These are phyloP conservation scores for Typhlichthys eigenmanni DNA, from an alignment of 2,797 vertebrate genomes.

Conservation along the genomic window DNA sequence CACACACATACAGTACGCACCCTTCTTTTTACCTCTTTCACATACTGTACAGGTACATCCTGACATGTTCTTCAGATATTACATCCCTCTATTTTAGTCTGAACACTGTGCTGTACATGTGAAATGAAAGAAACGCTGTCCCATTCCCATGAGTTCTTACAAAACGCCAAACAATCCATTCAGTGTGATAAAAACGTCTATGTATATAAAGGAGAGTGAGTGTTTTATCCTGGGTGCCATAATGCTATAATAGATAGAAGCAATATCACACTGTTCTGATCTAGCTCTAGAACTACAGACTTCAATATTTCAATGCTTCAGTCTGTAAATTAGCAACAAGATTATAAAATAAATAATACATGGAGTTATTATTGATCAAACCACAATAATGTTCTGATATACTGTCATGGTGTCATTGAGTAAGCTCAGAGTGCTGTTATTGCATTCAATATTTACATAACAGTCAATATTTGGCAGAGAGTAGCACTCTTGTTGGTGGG, in stretches of 20 bases:
- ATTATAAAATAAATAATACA: conserved; percentile 13
- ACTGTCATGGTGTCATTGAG: conserved; percentile 6
- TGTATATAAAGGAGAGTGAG: too few relatives aligned
- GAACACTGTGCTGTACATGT: too few relatives aligned
- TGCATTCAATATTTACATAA: conserved; percentile 49
- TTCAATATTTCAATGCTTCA: not conserved
- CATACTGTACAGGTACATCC: too few relatives aligned
- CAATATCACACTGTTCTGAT: not conserved
- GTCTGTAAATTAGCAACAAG: conserved; percentile 15
- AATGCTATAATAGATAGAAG: not conserved
- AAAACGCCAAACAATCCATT: too few relatives aligned
- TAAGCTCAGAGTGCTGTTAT: conserved; percentile 17
- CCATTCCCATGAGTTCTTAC: too few relatives aligned
- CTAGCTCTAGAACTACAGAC: not conserved
- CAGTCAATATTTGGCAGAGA: conserved; percentile 45
- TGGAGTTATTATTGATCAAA: conserved; percentile 35
- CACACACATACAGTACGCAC: too few relatives aligned
- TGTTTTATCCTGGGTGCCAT: too few relatives aligned
- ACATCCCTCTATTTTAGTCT: too few relatives aligned
- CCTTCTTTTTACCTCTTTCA: too few relatives aligned
- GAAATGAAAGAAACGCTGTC: too few relatives aligned
- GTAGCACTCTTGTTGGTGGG: conserved; percentile 19
- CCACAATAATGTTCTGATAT: conserved; percentile 11
- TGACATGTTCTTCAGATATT: too few relatives aligned
- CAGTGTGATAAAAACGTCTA: too few relatives aligned